Percentiles rank a stretch among this genome's conserved stretches.
These are phyloP conservation scores for Botia almorhae DNA, from an alignment of 2,797 vertebrate genomes.

Conservation along the genomic window DNA sequence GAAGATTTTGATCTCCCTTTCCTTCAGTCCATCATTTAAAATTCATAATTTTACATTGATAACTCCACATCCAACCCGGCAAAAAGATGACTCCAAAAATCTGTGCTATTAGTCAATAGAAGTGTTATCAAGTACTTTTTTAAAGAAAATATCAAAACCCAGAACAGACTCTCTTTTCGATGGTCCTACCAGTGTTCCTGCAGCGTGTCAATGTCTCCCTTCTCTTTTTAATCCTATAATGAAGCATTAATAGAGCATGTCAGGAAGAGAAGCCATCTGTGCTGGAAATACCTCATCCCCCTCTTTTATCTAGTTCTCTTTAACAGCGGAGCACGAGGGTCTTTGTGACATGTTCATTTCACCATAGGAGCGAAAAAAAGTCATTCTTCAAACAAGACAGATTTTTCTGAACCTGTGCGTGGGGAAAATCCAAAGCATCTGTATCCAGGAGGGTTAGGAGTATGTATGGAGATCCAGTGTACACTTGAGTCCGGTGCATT, in stretches of 20 bases:
- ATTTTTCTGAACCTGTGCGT: conserved; percentile 58
- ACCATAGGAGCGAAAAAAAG: conserved; percentile 63
- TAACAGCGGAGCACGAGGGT: conserved; percentile 27
- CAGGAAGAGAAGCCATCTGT: conserved; percentile 58
- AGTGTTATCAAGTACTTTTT: not conserved
- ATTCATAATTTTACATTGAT: conserved; percentile 40
- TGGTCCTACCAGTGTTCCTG: conserved; percentile 59
- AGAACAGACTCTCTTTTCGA: conserved; percentile 51
- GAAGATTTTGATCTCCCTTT: conserved; percentile 61
- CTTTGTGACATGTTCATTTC: conserved; percentile 36
- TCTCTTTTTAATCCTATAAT: conserved; percentile 67
- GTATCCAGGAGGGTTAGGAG: conserved; percentile 55
- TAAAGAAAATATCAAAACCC: not conserved
- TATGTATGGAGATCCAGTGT: conserved; percentile 37
- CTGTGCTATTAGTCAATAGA: no score
- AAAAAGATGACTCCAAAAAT: conserved; percentile 11
- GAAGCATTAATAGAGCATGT: conserved; percentile 61
- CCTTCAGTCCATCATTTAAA: conserved; percentile 52
- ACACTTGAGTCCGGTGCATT: conserved; percentile 59
- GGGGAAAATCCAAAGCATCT: conserved; percentile 63
- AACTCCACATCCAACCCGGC: conserved; percentile 31
- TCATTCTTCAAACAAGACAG: conserved; percentile 59
- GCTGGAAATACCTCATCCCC: conserved; percentile 53
- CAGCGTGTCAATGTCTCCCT: conserved; percentile 56
- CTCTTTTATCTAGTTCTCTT: conserved; percentile 53